Conservation (phyloP, 2,797 vertebrate genomes). For the Halcyon leucocephala region DNA sequence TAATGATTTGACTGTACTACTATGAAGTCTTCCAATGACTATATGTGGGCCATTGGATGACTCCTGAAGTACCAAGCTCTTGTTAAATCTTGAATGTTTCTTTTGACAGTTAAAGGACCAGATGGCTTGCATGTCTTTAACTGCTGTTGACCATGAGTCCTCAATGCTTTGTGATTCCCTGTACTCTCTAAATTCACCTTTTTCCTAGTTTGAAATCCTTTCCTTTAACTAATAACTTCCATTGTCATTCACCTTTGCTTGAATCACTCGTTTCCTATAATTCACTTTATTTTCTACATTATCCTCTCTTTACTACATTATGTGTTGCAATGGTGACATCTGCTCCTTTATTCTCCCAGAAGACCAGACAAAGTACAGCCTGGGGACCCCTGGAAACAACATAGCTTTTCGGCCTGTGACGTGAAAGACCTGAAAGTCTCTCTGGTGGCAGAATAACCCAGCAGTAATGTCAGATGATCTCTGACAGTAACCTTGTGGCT, state of each 20-base stretch:
- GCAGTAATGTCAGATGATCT: not conserved
- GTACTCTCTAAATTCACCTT: not conserved
- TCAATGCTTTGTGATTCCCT: not conserved
- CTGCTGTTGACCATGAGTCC: not conserved
- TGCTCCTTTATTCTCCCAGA: not conserved
- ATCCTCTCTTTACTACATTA: not conserved
- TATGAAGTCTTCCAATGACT: not conserved
- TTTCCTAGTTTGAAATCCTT: not conserved
- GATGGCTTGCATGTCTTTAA: not conserved
- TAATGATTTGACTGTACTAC: not conserved
- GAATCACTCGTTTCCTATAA: not conserved
- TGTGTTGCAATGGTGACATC: not conserved
- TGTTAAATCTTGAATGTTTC: not conserved
- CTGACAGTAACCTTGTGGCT: not conserved
- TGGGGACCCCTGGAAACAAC: not conserved
- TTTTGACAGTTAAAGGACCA: not conserved
- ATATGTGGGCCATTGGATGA: rapidly evolving
- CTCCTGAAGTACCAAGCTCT: not conserved
- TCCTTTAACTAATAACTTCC: not conserved
- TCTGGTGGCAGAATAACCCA: not conserved
- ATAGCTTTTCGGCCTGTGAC: not conserved
- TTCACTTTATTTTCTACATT: not conserved
- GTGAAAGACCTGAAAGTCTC: not conserved
- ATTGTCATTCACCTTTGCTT: not conserved
- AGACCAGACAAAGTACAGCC: not conserved